Base-by-base conservation (phyloP, 2,797 vertebrate genomes). In the Takifugu ocellatus region DNA sequence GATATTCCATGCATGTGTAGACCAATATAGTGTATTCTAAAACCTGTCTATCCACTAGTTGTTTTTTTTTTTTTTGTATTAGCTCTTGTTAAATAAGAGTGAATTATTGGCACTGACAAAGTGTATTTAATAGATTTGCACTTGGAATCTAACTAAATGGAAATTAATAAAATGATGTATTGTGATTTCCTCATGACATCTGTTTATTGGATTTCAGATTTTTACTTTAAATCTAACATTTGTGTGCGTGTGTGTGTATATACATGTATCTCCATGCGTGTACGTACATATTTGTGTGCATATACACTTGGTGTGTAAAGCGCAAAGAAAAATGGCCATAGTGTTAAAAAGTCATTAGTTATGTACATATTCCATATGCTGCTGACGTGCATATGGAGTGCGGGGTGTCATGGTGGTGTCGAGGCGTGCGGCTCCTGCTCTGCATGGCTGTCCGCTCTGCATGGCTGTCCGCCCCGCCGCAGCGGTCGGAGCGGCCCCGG, bases 381-480 rank as follows among this genome's bases (percentile, higher is more conserved):
- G 44, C 17, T 45, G 16, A n/a, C 17, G 4, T 45, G 44, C 44
- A 45, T 45, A 1, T n/a, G 16, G 2, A 21, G 6, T 6, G 12
- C 9, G 4, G 8, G 14, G 8, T 17, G 15, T 17, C 2, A 45
- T 16, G 1, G 17, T 45, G 43, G n/a, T 1, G 43, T 17, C 2
- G 4, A 21, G 6, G 5, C 1, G 1, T 2, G 43, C 21, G 21
- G 21, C 21, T 21, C 21, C 21, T 21, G 21, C 21, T 21, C 21
- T 21, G 21, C 77, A 79, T 78, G 85, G 82, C 74, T 68, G 79
- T 68, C 70, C 49, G 74, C 51, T 60, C 57, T 60, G 67, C 77
- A 79, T 78, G 85, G 82, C 74, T 68, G 79, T 68, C 70, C 49
- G 74, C 51, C 60, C 57, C 62, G 67, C 65, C 50, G 75, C 66